A percentile compares a stretch with the other conserved stretches of the same genome.
Conservation (phyloP, 2,113 vertebrate species). For the Natator depressus region DNA sequence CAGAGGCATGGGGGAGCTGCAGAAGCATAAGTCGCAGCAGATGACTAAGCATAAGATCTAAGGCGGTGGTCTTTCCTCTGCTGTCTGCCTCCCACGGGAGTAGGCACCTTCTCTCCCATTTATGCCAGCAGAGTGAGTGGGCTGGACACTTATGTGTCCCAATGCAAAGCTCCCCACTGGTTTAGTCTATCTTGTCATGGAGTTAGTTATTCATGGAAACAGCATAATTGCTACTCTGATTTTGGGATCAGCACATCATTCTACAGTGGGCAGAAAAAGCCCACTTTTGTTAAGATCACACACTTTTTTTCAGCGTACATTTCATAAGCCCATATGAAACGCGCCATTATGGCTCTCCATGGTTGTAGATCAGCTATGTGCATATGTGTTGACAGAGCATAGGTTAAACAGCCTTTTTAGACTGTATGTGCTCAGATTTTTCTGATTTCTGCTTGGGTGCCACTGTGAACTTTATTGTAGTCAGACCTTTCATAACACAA, state of each 20-base stretch:
- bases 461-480: background rate
- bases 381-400: background rate
- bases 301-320: background rate
- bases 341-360: background rate
- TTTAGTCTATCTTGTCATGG: background rate
- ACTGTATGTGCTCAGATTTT: background rate
- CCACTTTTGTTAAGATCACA: background rate
- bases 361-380: background rate
- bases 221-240: background rate
- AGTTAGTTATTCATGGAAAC: background rate
- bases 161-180: background rate
- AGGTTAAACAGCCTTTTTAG: background rate
- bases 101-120: background rate
- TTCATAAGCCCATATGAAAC: background rate
- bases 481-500: background rate
- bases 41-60: background rate
- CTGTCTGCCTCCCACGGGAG: background rate
- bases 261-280: background rate
- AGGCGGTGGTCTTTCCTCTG: background rate
- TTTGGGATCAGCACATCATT: background rate
- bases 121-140: accelerated
- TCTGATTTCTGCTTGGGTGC: background rate
- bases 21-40: background rate
- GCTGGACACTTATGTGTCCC: background rate
- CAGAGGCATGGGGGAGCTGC: background rate